A percentile compares a stretch with the other conserved stretches of the same genome.
Evolutionary conservation across 2,113 vertebrate species (phyloP).

Genomic region (Melanerpes formicivorus): DNA sequence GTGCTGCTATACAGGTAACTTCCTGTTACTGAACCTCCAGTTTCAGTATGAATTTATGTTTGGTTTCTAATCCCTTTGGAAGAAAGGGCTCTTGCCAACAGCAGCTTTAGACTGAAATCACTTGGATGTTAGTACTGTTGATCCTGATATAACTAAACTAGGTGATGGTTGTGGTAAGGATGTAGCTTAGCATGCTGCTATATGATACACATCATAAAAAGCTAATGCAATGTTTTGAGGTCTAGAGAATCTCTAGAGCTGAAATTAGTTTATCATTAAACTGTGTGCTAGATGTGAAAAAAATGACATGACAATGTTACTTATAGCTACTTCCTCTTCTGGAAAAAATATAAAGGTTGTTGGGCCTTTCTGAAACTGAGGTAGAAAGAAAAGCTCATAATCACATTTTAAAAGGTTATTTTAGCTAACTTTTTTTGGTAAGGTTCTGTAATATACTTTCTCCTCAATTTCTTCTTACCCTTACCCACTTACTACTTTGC

Average conservation of each 20-base stretch:
- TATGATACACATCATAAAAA: neutral
- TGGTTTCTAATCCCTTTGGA: neutral
- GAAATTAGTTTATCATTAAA: neutral
- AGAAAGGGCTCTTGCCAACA: neutral
- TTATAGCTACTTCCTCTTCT: neutral
- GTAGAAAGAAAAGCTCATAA: neutral
- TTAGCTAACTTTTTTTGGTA: neutral
- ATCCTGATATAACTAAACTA: neutral
- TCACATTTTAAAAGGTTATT: neutral
- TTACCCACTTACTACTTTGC: neutral
- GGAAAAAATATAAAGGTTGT: neutral
- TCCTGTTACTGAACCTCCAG: neutral
- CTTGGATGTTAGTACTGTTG: neutral
- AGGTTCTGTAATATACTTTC: neutral
- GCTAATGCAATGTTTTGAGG: neutral
- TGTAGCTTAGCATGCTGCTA: neutral
- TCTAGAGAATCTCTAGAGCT: neutral
- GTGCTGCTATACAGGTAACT: neutral
- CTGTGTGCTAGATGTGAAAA: neutral
- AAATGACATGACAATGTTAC: rapidly evolving
- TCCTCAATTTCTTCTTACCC: neutral
- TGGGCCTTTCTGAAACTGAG: neutral
- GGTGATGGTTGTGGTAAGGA: neutral
- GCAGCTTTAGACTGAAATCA: neutral
- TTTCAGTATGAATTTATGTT: neutral